A percentile compares a stretch with the other conserved stretches of the same genome.
Evolutionary conservation across 1,140 invertebrate species (phyloP).

Genomic region (Neocloeon triangulifer): DNA sequence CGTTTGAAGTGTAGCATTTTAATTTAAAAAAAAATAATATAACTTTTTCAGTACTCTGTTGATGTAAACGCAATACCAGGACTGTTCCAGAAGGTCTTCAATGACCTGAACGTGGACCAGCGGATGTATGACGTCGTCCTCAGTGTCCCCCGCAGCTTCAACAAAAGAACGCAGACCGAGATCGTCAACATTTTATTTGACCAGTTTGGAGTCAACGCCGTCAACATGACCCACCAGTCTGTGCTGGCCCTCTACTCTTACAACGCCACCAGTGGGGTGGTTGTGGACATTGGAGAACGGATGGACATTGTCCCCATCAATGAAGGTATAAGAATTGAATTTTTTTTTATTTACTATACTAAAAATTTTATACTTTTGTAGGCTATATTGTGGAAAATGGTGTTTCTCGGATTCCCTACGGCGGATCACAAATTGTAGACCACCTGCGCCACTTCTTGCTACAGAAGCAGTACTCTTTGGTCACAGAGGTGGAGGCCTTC

Average conservation of each 20-base stretch:
- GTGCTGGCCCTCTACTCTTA: constrained; percentile 35
- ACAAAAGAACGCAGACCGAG: constrained; percentile 17
- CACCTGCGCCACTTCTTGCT: constrained; percentile 18
- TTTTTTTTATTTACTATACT: background rate
- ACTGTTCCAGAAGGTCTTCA: constrained; percentile 23
- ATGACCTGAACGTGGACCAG: constrained; percentile 20
- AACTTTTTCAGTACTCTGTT: constrained; percentile 16
- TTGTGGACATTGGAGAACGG: constrained; percentile 37
- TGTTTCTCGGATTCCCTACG: constrained; percentile 24
- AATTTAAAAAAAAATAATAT: constrained; percentile 2
- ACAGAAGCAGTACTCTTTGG: constrained; percentile 13
- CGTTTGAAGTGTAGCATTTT: background rate
- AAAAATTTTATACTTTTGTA: constrained; percentile 8
- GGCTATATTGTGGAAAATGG: constrained; percentile 26
- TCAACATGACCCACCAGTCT: constrained; percentile 31
- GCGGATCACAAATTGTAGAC: constrained; percentile 25
- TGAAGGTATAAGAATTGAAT: constrained; percentile 21
- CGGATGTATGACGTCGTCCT: constrained; percentile 18
- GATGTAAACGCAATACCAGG: constrained; percentile 19
- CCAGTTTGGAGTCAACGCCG: constrained; percentile 19
- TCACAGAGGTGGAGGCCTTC: constrained; percentile 13
- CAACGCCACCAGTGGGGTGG: constrained; percentile 33
- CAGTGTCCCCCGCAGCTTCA: constrained; percentile 23
- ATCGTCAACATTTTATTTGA: constrained; percentile 21
- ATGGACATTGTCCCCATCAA: constrained; percentile 34